A percentile compares a stretch with the other conserved stretches of the same genome.
phyloP scores from a whole-genome alignment of 2,113 vertebrate species.

The Peromyscus leucopus region DNA sequence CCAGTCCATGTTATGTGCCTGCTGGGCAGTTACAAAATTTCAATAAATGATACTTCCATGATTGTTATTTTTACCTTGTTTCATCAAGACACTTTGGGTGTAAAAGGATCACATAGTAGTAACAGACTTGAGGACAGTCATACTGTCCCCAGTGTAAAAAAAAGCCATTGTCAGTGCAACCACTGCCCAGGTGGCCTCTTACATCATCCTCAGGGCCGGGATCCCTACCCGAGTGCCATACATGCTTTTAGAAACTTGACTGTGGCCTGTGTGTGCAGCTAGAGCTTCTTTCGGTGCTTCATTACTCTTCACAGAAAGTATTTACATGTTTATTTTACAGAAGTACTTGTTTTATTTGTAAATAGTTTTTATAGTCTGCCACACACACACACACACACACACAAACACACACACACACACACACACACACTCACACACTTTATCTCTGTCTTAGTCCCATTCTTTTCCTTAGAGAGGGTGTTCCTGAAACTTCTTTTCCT shows the following conservation, averaged over 20 bases:
- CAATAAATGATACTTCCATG: background rate
- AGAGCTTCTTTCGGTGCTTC: background rate
- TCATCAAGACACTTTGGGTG: background rate
- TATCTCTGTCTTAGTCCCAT: background rate
- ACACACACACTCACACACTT: background rate
- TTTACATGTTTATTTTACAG: conserved; percentile 46
- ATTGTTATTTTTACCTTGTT: conserved; percentile 30
- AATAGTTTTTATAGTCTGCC: background rate
- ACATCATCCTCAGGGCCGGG: background rate
- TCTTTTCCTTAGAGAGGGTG: background rate
- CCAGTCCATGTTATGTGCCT: background rate
- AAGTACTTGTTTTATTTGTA: background rate
- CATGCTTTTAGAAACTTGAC: background rate
- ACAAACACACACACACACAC: background rate
- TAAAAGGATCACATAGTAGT: background rate
- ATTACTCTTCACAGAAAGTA: background rate
- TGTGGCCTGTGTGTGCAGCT: background rate
- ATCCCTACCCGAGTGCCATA: background rate
- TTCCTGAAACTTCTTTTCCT: conserved; percentile 39
- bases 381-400: background rate
- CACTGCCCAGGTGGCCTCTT: background rate
- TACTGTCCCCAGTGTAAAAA: background rate
- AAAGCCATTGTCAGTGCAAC: background rate
- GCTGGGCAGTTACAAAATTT: conserved; percentile 34
- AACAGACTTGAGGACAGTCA: background rate